phyloP scores from a whole-genome alignment of 1,140 invertebrate genomes.

The Drosophila mayri region DNA sequence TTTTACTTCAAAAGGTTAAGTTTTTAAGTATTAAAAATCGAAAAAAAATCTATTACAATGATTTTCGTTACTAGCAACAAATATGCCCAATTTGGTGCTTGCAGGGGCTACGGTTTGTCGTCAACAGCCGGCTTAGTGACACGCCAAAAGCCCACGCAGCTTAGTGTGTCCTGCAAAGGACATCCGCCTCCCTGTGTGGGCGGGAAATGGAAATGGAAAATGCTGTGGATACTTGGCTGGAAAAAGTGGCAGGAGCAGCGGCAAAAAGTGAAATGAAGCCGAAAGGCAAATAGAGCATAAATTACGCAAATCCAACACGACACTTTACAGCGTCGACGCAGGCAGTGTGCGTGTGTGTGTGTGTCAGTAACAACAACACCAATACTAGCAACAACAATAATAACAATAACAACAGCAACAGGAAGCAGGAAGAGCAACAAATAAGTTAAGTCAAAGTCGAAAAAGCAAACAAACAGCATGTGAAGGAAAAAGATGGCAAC shows the following conservation, averaged over 20 bases:
- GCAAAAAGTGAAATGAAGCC: conserved; percentile 81
- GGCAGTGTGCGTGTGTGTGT: conserved; percentile 19
- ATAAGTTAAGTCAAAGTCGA: conserved; percentile 82
- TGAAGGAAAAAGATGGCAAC: conserved; percentile 15
- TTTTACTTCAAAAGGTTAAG: neutral
- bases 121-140: conserved; percentile 43
- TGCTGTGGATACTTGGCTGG: conserved; percentile 52
- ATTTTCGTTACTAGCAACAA: neutral
- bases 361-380: conserved; percentile 27
- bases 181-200: conserved; percentile 1
- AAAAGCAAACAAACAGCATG: conserved; percentile 68
- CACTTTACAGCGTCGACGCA: conserved; percentile 57
- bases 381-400: conserved; percentile 43
- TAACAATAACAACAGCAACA: conserved; percentile 19
- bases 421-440: conserved; percentile 64
- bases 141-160: conserved; percentile 45
- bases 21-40: neutral
- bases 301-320: conserved; percentile 83
- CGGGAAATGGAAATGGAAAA: conserved; percentile 5
- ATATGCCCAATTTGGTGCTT: neutral
- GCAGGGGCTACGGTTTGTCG: conserved; percentile 28
- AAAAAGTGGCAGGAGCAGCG: conserved; percentile 51
- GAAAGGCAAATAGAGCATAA: conserved; percentile 84
- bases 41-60: neutral
- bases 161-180: conserved; percentile 47